Conservation (phyloP, 2,888 invertebrate species). For the Mesorhabditis belari region DNA sequence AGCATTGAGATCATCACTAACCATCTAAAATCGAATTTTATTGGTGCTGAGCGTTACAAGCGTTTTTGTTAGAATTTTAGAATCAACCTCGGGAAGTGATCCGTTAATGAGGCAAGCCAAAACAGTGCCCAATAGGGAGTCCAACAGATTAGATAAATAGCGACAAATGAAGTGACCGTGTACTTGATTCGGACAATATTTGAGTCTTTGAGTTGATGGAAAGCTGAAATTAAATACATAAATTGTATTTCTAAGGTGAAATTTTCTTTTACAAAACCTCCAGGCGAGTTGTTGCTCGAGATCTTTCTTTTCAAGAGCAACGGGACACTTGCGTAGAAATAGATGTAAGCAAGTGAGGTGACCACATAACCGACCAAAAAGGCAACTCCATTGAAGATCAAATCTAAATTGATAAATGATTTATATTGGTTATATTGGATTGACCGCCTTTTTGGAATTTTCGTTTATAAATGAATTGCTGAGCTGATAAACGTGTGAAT, state of each 20-base stretch:
- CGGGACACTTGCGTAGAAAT: slow-evolving; percentile 29
- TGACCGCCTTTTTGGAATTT: no score
- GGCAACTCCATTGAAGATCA: slow-evolving; percentile 20
- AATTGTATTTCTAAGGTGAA: no score
- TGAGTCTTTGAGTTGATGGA: slow-evolving; percentile 13
- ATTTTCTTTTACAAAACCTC: slow-evolving; percentile 1
- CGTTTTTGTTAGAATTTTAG: background rate
- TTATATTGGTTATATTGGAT: no score
- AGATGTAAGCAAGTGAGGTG: slow-evolving; percentile 27
- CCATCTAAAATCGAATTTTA: slow-evolving; percentile 11
- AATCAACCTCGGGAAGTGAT: slow-evolving; percentile 6
- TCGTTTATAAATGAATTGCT: no score
- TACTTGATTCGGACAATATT: slow-evolving; percentile 21
- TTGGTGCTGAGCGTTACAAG: background rate
- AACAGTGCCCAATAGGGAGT: slow-evolving; percentile 33
- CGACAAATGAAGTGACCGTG: slow-evolving; percentile 28
- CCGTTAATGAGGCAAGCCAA: slow-evolving; percentile 21
- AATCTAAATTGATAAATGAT: no score
- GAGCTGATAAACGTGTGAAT: background rate
- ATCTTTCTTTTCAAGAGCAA: slow-evolving; percentile 13
- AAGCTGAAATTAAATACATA: slow-evolving; percentile 6
- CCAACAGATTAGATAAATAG: slow-evolving; percentile 31
- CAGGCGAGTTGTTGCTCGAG: slow-evolving; percentile 1
- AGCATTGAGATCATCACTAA: slow-evolving; percentile 19
- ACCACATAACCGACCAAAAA: slow-evolving; percentile 27